A percentile compares a stretch with the other conserved stretches of the same genome.
These are phyloP conservation scores for Drosophila navojoa DNA, from an alignment of 1,140 invertebrate genomes.

Conservation along the genomic window DNA sequence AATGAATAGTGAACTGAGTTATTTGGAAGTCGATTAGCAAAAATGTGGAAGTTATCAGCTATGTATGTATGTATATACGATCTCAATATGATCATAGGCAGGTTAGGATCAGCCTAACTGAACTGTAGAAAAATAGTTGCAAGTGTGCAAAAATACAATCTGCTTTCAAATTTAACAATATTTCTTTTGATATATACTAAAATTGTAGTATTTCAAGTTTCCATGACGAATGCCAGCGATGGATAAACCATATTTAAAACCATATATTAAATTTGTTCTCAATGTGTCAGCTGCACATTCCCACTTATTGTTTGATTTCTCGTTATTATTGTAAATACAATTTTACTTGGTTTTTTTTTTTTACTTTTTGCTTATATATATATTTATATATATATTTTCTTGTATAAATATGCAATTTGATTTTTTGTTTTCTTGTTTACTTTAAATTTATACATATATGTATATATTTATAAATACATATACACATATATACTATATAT, in stretches of 20 bases:
- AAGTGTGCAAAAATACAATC: conserved; percentile 2
- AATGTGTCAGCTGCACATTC: conserved; percentile 38
- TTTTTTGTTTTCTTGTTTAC: conserved; percentile 21
- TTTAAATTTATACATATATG: conserved; percentile 46
- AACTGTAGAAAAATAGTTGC: conserved; percentile 23
- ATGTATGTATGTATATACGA: neutral
- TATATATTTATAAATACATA: conserved; percentile 46
- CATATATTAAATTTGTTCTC: conserved; percentile 15
- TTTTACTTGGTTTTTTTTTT: conserved; percentile 40
- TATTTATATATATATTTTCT: conserved; percentile 73
- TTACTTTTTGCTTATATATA: conserved; percentile 53
- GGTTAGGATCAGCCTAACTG: conserved; percentile 4
- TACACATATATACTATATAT: too few relatives aligned
- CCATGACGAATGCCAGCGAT: conserved; percentile 19
- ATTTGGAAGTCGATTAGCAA: conserved; percentile 1
- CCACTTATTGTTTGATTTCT: conserved; percentile 42
- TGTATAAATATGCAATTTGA: conserved; percentile 70
- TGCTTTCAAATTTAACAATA: conserved; percentile 9
- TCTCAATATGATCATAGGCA: conserved; percentile 5
- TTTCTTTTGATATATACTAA: conserved; percentile 2
- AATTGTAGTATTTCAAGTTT: conserved; percentile 7
- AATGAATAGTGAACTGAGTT: conserved; percentile 19
- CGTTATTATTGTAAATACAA: conserved; percentile 67
- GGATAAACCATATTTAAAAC: conserved; percentile 12
- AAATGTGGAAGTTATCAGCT: neutral